Percentiles rank a stretch among this genome's conserved stretches.
Evolutionary conservation across 2,888 invertebrate species (phyloP).

Genomic region (Platypus cylindrus): DNA sequence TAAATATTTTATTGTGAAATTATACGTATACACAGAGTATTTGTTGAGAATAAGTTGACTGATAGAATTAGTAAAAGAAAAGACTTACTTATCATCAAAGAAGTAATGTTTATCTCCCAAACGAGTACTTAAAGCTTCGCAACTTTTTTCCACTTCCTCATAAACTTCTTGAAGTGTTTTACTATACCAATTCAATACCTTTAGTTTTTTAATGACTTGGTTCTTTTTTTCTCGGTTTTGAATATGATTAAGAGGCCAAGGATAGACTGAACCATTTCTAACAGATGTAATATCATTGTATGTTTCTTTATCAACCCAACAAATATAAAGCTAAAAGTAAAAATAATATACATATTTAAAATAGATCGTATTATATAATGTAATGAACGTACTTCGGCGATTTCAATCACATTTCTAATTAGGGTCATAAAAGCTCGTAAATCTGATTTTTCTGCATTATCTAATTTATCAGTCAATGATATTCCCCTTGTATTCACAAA

Average conservation of each 20-base stretch:
- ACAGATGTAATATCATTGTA: constrained; percentile 69
- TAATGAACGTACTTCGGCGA: constrained; percentile 60
- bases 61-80: too few species aligned
- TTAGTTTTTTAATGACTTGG: constrained; percentile 56
- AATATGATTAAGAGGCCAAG: constrained; percentile 80
- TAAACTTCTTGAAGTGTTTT: constrained; percentile 68
- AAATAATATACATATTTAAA: constrained; percentile 2
- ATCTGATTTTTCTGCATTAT: constrained; percentile 70
- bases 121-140: constrained; percentile 73
- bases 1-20: neutral
- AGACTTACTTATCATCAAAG: constrained; percentile 60
- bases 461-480: constrained; percentile 57
- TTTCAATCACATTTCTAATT: constrained; percentile 75
- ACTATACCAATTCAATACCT: constrained; percentile 69
- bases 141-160: constrained; percentile 70
- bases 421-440: constrained; percentile 89
- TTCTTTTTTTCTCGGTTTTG: constrained; percentile 67
- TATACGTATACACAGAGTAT: too few species aligned
- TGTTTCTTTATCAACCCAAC: constrained; percentile 74
- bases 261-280: constrained; percentile 80
- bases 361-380: neutral
- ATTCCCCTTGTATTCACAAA: constrained; percentile 79
- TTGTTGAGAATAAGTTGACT: too few species aligned
- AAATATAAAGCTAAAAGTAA: constrained; percentile 58
- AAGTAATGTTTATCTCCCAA: constrained; percentile 71